These are phyloP conservation scores for Tuta absoluta DNA, from an alignment of 2,888 invertebrate genomes.

Conservation along the genomic window DNA sequence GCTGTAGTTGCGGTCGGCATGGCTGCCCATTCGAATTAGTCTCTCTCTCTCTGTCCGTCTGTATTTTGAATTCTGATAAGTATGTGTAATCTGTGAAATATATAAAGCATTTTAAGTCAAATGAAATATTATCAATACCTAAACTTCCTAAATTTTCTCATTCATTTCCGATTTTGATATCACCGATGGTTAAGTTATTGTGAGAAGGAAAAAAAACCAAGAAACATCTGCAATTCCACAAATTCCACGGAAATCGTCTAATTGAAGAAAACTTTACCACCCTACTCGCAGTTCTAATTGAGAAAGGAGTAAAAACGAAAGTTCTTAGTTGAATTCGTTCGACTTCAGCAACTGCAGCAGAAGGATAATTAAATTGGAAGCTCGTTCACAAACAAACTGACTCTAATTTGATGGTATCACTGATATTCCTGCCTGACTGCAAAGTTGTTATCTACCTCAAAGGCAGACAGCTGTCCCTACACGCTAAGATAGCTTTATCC, in stretches of 20 bases:
- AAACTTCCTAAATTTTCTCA: no score
- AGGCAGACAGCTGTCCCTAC: not conserved
- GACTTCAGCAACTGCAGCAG: constrained; percentile 38
- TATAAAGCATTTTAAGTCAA: not conserved
- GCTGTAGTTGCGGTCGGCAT: not conserved
- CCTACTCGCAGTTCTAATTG: constrained; percentile 25
- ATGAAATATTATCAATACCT: no score
- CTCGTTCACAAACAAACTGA: constrained; percentile 59
- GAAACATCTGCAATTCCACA: constrained; percentile 3
- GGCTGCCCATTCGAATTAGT: not conserved
- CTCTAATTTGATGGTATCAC: constrained; percentile 66
- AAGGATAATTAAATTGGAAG: constrained; percentile 63
- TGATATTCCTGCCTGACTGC: constrained; percentile 49
- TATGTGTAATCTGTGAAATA: no score
- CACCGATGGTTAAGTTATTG: no score
- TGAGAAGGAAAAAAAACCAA: not conserved
- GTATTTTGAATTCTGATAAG: not conserved
- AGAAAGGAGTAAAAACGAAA: constrained; percentile 27
- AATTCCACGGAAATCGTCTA: not conserved
- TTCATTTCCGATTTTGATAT: no score
- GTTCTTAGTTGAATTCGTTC: constrained; percentile 25
- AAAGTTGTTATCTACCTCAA: not conserved
- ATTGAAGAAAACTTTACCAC: not conserved
- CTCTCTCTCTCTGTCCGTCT: not conserved
- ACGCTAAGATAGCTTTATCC: no score